Evolutionary conservation across 2,888 invertebrate genomes (phyloP), one percentile per base, ranked within the genome.

Genomic region (Oligia fasciuncula): DNA sequence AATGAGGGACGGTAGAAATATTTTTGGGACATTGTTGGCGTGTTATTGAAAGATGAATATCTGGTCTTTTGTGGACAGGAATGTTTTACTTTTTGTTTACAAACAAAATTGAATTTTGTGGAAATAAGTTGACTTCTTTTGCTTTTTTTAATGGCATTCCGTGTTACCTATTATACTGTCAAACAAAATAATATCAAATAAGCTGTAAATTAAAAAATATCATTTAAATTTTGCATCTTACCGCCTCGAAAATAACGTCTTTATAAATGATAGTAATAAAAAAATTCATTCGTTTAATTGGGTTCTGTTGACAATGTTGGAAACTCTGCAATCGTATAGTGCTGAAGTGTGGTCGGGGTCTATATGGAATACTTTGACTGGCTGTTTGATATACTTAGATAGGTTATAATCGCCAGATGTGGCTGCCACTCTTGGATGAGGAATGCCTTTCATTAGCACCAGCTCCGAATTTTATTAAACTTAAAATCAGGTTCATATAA

Each of bases 371-470:
- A 94, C 85, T 76, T 86, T 88, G 0, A 93, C 90, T 23, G 91
- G 90, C 60, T 92, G 84, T 0, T 85, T 88, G 2, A 4, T 40
- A 40, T 40, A 40, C 40, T 40, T 40, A 4, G 91, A 93, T 9
- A 94, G 78, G 62, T 90, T 88, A 49, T 94, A 94, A 71, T 94
- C 94, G n/a, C 92, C 84, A 5, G 87, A 14, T 0, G 92, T 77
- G 35, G 40, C 74, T 13, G 75, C 79, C 11, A 86, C 77, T 35
- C 83, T 82, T 0, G 90, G 89, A 79, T 92, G 90, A 54, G 90
- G 85, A n/a, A 88, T 86, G 1, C 92, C 92, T 81, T 90, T 92
- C 54, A 94, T 88, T 0, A 94, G 89, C 1, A 94, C 85, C 13
- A 94, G 46, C 74, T 93, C 88, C 1, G 93, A 94, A 40, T 40